phyloP scores from a whole-genome alignment of 2,797 vertebrate species.

The Buphagus erythrorhynchus region DNA sequence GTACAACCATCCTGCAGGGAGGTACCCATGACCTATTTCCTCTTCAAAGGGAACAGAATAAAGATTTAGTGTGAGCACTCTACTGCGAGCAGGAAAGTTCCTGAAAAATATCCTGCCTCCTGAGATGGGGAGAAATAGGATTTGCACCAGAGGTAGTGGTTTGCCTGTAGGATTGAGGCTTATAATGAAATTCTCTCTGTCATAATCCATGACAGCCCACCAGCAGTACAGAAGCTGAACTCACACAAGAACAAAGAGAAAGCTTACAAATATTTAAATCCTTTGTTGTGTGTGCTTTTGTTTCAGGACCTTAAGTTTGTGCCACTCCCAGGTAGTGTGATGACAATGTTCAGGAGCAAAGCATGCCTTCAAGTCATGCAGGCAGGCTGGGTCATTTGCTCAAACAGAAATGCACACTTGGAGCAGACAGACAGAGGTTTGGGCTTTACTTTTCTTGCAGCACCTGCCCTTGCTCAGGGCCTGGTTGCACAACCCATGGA shows the following conservation, averaged over 20 bases:
- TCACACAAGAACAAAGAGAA: not conserved
- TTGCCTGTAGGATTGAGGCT: not conserved
- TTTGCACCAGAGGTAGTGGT: not conserved
- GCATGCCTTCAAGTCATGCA: not conserved
- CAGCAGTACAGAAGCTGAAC: not conserved
- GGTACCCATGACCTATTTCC: not conserved
- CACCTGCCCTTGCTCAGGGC: too few relatives aligned
- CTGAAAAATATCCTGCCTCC: not conserved
- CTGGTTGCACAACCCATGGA: too few relatives aligned
- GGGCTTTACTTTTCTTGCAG: not conserved
- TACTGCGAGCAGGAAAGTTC: not conserved
- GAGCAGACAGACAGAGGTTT: not conserved
- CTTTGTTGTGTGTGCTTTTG: not conserved
- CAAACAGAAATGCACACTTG: not conserved
- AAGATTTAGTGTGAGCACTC: not conserved
- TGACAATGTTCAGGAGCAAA: not conserved
- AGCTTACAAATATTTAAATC: not conserved
- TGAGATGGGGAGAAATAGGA: not conserved
- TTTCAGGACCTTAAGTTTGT: not conserved
- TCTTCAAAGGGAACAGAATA: not conserved
- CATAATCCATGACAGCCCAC: fast-evolving
- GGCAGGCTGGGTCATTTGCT: not conserved
- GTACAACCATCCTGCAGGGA: not conserved
- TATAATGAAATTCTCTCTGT: not conserved
- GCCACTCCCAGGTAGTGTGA: not conserved